Percentiles rank a stretch among this genome's conserved stretches.
phyloP scores from a whole-genome alignment of 2,797 vertebrate species.

The Sparidentex hasta region DNA sequence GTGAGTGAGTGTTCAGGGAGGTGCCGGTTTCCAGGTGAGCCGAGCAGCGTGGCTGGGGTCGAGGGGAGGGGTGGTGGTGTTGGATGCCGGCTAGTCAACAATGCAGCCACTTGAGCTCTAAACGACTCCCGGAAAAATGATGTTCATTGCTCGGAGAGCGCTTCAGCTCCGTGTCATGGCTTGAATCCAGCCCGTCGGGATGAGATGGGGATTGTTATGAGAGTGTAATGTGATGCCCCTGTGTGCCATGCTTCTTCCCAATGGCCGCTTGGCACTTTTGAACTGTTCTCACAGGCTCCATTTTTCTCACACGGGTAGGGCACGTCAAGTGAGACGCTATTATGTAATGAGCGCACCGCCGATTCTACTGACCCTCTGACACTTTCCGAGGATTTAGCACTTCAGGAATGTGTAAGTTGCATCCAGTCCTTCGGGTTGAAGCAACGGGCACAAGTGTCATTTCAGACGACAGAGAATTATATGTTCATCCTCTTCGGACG shows the following conservation, averaged over 20 bases:
- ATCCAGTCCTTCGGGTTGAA: neutral
- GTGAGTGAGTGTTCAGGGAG: neutral
- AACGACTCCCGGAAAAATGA: slow-evolving; percentile 58
- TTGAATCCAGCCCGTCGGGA: slow-evolving; percentile 42
- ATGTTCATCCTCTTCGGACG: neutral
- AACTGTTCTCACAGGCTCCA: slow-evolving; percentile 23
- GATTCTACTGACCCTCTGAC: slow-evolving; percentile 54
- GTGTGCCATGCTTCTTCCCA: slow-evolving; percentile 9
- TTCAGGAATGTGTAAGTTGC: slow-evolving; percentile 41
- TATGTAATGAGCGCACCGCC: slow-evolving; percentile 35
- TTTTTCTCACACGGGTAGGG: slow-evolving; percentile 58
- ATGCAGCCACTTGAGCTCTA: slow-evolving; percentile 37
- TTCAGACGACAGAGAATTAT: slow-evolving; percentile 1
- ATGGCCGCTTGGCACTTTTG: slow-evolving; percentile 21
- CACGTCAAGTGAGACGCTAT: slow-evolving; percentile 39
- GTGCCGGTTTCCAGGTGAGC: no score
- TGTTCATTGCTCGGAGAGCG: slow-evolving; percentile 44
- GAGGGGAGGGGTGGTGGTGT: neutral
- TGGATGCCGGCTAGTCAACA: slow-evolving; percentile 34
- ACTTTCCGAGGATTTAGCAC: slow-evolving; percentile 33
- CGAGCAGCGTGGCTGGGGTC: no score
- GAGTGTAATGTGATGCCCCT: slow-evolving; percentile 44
- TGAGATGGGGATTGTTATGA: slow-evolving; percentile 50
- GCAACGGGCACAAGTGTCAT: neutral
- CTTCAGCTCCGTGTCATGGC: slow-evolving; percentile 46